Evolutionary conservation across 2,113 vertebrate species (phyloP).

Genomic region (Phodopus roborovskii): DNA sequence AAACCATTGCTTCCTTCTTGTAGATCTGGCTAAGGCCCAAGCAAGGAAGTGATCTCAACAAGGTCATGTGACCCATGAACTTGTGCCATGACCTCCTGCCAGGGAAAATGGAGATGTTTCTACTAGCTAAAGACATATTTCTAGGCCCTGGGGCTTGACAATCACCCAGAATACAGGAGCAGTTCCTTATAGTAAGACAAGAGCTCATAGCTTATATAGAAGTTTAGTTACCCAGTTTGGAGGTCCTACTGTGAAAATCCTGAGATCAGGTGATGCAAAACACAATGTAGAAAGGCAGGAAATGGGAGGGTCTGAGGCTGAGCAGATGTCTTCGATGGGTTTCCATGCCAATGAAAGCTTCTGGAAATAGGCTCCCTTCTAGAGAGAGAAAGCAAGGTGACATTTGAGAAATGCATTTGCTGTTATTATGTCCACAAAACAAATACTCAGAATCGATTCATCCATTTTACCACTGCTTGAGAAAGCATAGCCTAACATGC

Average conservation of each 20-base stretch:
- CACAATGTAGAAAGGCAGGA: neutral
- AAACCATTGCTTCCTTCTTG: neutral
- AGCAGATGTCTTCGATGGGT: neutral
- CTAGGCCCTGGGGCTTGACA: neutral
- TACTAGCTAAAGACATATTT: neutral
- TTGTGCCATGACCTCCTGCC: neutral
- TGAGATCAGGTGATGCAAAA: neutral
- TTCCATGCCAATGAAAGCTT: neutral
- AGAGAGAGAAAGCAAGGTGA: neutral
- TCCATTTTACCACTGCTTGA: constrained; percentile 26
- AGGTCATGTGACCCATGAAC: neutral
- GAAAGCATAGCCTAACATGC: neutral
- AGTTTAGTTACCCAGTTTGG: neutral
- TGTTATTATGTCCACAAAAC: neutral
- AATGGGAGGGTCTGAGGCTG: accelerated
- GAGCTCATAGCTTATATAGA: neutral
- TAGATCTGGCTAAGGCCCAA: neutral
- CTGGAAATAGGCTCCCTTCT: neutral
- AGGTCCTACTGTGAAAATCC: neutral
- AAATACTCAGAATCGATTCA: neutral
- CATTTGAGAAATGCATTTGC: constrained; percentile 29
- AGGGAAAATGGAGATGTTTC: neutral
- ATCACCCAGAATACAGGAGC: neutral
- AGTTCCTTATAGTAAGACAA: neutral
- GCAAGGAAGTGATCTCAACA: neutral